Percentiles rank a stretch among this genome's conserved stretches.
phyloP scores from a whole-genome alignment of 2,797 vertebrate genomes.

The Anguilla pacifica region DNA sequence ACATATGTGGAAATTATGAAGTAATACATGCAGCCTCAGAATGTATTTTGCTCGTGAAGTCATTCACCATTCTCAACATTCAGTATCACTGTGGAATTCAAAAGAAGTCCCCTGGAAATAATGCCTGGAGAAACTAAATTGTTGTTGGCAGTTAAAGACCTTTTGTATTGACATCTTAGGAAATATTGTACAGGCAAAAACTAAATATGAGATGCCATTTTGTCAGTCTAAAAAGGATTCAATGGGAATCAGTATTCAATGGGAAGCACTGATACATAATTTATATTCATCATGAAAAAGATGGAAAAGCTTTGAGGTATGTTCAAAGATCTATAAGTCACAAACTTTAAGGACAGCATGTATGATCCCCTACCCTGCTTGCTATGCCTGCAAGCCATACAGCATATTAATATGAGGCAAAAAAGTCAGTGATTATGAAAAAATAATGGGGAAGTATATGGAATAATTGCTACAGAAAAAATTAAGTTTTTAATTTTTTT shows the following conservation, averaged over 20 bases:
- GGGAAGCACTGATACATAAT: neutral
- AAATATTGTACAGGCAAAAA: neutral
- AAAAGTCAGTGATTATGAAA: neutral
- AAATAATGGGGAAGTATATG: neutral
- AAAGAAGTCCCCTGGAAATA: neutral
- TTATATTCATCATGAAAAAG: neutral
- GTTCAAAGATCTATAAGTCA: neutral
- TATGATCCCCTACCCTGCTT: neutral
- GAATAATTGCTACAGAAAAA: neutral
- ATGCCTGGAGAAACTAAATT: neutral
- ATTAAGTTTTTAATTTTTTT: neutral
- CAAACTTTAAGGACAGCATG: neutral
- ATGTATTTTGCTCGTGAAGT: neutral
- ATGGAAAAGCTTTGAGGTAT: neutral
- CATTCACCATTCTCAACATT: neutral
- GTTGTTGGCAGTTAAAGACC: neutral
- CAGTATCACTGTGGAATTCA: neutral
- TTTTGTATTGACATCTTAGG: neutral
- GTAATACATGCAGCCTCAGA: too few relatives aligned
- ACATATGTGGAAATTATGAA: neutral
- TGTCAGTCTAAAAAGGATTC: neutral
- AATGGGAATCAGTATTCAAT: neutral
- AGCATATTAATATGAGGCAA: neutral
- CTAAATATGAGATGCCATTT: neutral
- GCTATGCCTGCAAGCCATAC: neutral